Evolutionary conservation across 1,140 invertebrate species (phyloP), one percentile per base, ranked within the genome.

Genomic region (Caenorhabditis latens): DNA sequence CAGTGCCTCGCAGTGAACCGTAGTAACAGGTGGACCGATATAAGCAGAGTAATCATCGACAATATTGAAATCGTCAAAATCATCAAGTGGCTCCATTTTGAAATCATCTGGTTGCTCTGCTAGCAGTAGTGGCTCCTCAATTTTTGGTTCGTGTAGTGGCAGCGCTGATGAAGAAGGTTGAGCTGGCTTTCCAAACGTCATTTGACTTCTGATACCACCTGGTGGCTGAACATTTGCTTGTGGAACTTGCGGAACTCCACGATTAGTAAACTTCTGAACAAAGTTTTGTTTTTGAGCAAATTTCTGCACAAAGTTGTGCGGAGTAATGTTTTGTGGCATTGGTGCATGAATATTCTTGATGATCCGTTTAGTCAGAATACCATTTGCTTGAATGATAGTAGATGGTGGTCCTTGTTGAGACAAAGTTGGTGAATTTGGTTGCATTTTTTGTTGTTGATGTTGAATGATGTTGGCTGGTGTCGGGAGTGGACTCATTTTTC

Each of bases 281-380:
- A 71, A 71, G n/a, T 71, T 71, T 16, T 71, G 65, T 19, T 71
- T 71, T 24, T 24, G n/a, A 24, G 42, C 65, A 16, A 71, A 43
- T 16, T 71, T 71, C 19, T 71, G 65, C 14, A 71, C 65, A n/a
- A 71, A 71, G 19, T 71, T 71, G 19, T 71, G 65, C n/a, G 65
- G 24, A 14, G 11, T 9, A 24, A 71, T 71, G 7, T 71, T 13
- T 46, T 71, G 65, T 19, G 42, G 40, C 40, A n/a, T 71, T 46
- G 65, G 4, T 46, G 40, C 4, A 13, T 71, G 40, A 11, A 6
- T 32, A 32, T 32, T 32, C 32, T 32, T 32, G 32, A 32, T 32
- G 2, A 32, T 32, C 32, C 32, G 32, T 32, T 32, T 32, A 1
- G 32, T 32, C 2, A 1, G 32, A 32, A 32, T 32, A 32, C 32